phyloP scores from a whole-genome alignment of 2,797 vertebrate genomes.

The Psittacula derbiana region DNA sequence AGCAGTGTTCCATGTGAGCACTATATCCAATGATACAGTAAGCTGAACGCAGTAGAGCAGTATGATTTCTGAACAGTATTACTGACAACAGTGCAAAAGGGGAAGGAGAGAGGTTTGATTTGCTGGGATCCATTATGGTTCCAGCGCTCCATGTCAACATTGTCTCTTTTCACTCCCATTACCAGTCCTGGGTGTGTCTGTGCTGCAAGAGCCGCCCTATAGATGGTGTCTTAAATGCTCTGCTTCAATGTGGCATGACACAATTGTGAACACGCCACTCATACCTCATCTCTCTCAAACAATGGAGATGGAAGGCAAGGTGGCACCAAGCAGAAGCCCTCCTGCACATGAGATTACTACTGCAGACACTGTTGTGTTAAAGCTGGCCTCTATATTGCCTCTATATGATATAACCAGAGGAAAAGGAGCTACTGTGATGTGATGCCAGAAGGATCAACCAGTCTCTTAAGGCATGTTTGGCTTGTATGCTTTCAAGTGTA shows the following conservation, averaged over 20 bases:
- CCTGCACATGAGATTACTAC: rapidly evolving
- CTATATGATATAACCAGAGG: neutral
- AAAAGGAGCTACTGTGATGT: neutral
- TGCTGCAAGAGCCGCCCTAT: rapidly evolving
- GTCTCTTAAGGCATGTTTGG: neutral
- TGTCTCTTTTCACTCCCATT: neutral
- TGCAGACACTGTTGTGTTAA: neutral
- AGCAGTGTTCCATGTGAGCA: neutral
- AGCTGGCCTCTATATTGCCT: neutral
- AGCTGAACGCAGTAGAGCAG: neutral
- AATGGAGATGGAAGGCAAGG: too few relatives aligned
- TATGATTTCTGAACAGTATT: neutral
- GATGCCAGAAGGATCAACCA: neutral
- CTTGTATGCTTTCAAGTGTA: neutral
- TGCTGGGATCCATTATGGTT: neutral
- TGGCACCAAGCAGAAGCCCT: neutral
- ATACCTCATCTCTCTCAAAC: neutral
- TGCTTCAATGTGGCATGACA: rapidly evolving
- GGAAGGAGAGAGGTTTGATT: neutral
- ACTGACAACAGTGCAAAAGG: neutral
- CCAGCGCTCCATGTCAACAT: neutral
- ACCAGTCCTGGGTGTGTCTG: rapidly evolving
- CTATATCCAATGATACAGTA: neutral
- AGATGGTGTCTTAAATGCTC: neutral
- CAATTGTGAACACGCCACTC: rapidly evolving